phyloP scores from a whole-genome alignment of 2,113 vertebrate genomes.

The Dicentrarchus labrax region DNA sequence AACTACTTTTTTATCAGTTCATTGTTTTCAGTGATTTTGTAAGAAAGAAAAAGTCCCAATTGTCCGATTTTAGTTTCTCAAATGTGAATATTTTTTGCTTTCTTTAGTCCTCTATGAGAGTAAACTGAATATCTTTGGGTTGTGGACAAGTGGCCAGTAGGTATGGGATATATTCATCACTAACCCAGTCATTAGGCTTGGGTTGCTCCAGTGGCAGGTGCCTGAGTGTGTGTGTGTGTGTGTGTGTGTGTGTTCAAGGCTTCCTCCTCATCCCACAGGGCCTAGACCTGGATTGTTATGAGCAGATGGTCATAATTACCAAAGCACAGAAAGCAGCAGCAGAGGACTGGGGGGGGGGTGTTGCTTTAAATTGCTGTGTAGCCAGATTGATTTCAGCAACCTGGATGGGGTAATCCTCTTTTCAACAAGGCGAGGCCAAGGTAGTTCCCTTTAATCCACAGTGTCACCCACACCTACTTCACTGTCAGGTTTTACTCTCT shows the following conservation, averaged over 20 bases:
- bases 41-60: no score
- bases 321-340: conserved; percentile 46
- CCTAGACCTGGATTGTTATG: conserved; percentile 36
- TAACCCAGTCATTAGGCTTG: conserved; percentile 24
- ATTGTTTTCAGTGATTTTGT: no score
- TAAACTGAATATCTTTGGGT: no score
- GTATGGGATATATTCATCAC: conserved; percentile 26
- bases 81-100: no score
- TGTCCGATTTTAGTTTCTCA: no score
- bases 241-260: conserved; percentile 42
- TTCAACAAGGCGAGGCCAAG: conserved; percentile 26
- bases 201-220: conserved; percentile 51
- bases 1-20: no score
- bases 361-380: conserved; percentile 24
- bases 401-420: conserved; percentile 70
- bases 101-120: no score
- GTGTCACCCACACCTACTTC: neutral
- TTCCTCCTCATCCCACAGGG: conserved; percentile 51
- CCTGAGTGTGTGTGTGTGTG: conserved; percentile 16
- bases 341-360: neutral
- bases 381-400: conserved; percentile 66
- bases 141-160: neutral
- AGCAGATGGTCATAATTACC: conserved; percentile 80
- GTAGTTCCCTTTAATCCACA: conserved; percentile 46
- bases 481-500: neutral